Evolutionary conservation across 2,888 invertebrate genomes (phyloP), one percentile per base, ranked within the genome.

Genomic region (Aricia artaxerxes): DNA sequence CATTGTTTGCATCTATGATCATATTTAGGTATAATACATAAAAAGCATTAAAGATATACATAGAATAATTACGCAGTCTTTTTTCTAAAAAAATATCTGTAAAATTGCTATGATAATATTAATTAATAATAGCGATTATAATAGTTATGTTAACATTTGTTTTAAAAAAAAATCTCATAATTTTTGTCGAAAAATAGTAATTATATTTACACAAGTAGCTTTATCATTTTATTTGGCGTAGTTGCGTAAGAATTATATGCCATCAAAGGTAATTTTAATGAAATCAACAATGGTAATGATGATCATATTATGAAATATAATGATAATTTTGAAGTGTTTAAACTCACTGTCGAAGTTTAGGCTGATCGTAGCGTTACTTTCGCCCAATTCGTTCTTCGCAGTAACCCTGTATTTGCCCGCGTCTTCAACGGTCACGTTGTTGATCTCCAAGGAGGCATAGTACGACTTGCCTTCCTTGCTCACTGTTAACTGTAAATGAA

Each of bases 261-360:
- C 4, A 69, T 69, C 11, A 5, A 69, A 69, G 35, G 13, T 13
- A 16, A 69, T 13, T 13, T 38, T 35, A 2, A 69, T 69, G 11
- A 35, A 69, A 69, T 69, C 35, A 69, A 69, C 35, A 69, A 35
- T 16, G 69, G 16, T 24, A 31, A 64, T 31, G 35, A 35, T 69
- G 38, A 69, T 35, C 16, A 35, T 69, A 69, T 24, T 69, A 69
- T 24, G 13, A 24, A 75, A 75, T n/a, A 4, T 75, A 44, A 44
- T n/a, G 44, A 75, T 49, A 53, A 60, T 60, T 24, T 57, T 6
- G 31, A 38, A 31, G 24, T 78, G 16, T 69, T 57, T 6, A 73
- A 53, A 97, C 98, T 98, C 96, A 99, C 99, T 99, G 97, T 98
- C 98, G 95, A 99, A 98, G 95, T 99, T 99, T 87, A 99, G 97